Percentiles rank a stretch among this genome's conserved stretches.
These are phyloP conservation scores for Diplosoma virens DNA, from an alignment of 23 tunicate genomes.

Conservation along the genomic window DNA sequence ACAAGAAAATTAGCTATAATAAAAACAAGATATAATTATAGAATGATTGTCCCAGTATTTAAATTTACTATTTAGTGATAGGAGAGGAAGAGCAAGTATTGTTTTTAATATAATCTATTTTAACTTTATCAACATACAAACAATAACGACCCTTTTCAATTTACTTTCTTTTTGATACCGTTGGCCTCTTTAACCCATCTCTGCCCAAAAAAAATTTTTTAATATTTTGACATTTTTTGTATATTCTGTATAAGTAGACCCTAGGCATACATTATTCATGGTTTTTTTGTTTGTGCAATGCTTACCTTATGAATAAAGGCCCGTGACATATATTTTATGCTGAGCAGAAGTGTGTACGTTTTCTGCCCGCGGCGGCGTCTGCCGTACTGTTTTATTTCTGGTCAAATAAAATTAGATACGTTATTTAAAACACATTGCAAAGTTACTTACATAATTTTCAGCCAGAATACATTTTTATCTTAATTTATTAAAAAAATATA, in stretches of 20 bases:
- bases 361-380: neutral
- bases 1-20: no score
- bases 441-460: neutral
- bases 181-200: no score
- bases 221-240: neutral
- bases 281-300: neutral
- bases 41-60: no score
- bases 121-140: no score
- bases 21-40: no score
- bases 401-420: neutral
- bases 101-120: no score
- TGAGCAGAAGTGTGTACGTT: neutral
- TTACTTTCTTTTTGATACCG: no score
- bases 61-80: no score
- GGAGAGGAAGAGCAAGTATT: no score
- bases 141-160: no score
- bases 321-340: neutral
- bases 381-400: neutral
- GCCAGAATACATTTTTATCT: neutral
- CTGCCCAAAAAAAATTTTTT: neutral
- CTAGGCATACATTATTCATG: neutral
- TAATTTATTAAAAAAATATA: neutral
- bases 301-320: neutral
- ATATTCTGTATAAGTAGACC: neutral
- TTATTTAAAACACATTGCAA: neutral